These are phyloP conservation scores for Colletes gigas DNA, from an alignment of 1,140 invertebrate species.

Conservation along the genomic window DNA sequence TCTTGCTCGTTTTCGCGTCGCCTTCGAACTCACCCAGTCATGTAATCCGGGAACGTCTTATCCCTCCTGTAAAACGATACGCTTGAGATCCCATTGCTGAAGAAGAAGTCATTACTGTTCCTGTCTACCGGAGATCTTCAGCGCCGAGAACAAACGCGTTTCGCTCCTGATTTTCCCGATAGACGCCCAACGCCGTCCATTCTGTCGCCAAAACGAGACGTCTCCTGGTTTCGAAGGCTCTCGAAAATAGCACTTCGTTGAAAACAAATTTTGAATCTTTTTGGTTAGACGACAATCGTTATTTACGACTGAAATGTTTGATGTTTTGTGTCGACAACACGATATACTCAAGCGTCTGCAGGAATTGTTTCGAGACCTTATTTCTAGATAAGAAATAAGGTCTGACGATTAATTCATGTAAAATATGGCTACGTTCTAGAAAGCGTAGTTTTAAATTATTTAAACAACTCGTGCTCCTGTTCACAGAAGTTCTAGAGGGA, in stretches of 20 bases:
- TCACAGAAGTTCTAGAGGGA: neutral
- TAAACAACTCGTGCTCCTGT: neutral
- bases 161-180: slow-evolving; percentile 17
- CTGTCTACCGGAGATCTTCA: slow-evolving; percentile 53
- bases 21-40: slow-evolving; percentile 37
- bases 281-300: slow-evolving; percentile 1
- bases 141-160: slow-evolving; percentile 35
- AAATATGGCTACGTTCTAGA: neutral
- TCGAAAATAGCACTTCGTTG: neutral
- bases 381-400: neutral
- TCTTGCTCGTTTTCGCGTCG: neutral
- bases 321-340: too few relatives aligned
- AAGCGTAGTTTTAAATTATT: neutral
- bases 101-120: slow-evolving; percentile 63
- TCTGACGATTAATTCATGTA: slow-evolving; percentile 10
- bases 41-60: slow-evolving; percentile 61
- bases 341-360: neutral
- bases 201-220: too few relatives aligned
- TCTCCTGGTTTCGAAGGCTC: neutral
- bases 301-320: too few relatives aligned
- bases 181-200: neutral
- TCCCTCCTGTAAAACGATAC: slow-evolving; percentile 68
- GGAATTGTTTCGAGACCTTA: neutral
- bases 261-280: neutral
- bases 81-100: slow-evolving; percentile 66